Percentiles rank a stretch among this genome's conserved stretches.
Evolutionary conservation across 2,797 vertebrate genomes (phyloP).

Genomic region (Urosaurus nigricauda): DNA sequence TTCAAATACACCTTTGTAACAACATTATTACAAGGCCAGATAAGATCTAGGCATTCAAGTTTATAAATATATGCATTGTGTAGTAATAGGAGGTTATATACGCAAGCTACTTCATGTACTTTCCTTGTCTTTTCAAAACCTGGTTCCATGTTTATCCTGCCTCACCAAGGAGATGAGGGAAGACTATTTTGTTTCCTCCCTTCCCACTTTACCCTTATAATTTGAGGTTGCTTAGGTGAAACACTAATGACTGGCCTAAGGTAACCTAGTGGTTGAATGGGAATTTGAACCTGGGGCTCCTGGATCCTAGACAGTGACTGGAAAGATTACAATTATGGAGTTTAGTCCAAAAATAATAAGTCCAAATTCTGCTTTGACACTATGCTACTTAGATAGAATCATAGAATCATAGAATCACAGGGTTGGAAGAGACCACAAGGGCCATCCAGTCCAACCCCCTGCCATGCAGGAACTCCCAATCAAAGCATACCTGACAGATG

Average conservation of each 20-base stretch:
- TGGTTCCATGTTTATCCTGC: neutral
- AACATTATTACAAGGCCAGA: constrained; percentile 3
- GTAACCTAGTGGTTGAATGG: neutral
- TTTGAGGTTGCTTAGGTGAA: neutral
- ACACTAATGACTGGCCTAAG: neutral
- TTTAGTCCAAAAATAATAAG: no score
- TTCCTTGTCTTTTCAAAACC: neutral
- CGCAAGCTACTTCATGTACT: neutral
- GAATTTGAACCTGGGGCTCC: neutral
- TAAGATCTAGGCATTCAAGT: neutral
- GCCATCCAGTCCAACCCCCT: no score
- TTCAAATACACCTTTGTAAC: neutral
- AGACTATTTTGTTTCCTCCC: neutral
- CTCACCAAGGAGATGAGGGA: neutral
- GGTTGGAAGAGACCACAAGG: no score
- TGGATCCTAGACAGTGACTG: neutral
- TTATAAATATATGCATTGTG: constrained; percentile 5
- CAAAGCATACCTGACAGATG: no score
- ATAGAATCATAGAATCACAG: no score
- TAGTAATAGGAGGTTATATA: constrained; percentile 32
- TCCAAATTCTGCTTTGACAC: neutral
- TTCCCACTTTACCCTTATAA: neutral
- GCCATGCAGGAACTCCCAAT: no score
- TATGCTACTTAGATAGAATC: neutral
- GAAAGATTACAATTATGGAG: neutral